Conservation (phyloP, 2,797 vertebrate species). For the Ctenopoma multispine region DNA sequence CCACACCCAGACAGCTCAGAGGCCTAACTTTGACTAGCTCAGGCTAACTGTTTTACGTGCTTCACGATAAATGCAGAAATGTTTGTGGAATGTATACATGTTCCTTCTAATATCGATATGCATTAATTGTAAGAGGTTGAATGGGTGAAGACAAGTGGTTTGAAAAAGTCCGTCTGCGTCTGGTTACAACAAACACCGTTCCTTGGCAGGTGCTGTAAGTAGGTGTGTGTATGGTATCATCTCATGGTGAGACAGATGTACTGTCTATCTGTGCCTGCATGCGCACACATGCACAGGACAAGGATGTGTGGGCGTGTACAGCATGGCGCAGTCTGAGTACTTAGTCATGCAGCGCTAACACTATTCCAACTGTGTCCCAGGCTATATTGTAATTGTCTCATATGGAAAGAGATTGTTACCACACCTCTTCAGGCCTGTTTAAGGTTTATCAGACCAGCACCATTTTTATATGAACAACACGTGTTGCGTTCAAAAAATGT, state of each 20-base stretch:
- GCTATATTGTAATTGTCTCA: conserved; percentile 31
- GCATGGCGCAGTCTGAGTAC: conserved; percentile 28
- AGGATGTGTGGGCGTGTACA: conserved; percentile 32
- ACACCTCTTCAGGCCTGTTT: conserved; percentile 17
- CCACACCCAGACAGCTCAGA: conserved; percentile 72
- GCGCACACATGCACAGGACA: conserved; percentile 33
- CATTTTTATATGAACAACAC: conserved; percentile 44
- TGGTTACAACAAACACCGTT: conserved; percentile 28
- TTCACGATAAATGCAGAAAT: neutral
- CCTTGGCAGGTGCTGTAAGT: conserved; percentile 33
- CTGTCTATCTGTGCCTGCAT: conserved; percentile 51
- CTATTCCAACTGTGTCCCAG: conserved; percentile 37
- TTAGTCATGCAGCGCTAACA: conserved; percentile 33
- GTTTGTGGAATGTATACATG: neutral
- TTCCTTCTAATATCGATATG: neutral
- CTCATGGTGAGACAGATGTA: conserved; percentile 51
- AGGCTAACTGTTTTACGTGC: neutral
- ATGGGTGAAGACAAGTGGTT: neutral
- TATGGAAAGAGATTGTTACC: conserved; percentile 31
- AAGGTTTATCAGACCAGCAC: conserved; percentile 27
- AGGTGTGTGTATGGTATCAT: conserved; percentile 46
- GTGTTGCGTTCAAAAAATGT: conserved; percentile 27
- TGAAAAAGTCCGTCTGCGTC: conserved; percentile 21
- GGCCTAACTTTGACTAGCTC: conserved; percentile 45
- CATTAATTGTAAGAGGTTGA: conserved; percentile 14